Percentiles rank a stretch among this genome's conserved stretches.
phyloP scores from a whole-genome alignment of 2,113 vertebrate species.

The Takifugu bimaculatus region DNA sequence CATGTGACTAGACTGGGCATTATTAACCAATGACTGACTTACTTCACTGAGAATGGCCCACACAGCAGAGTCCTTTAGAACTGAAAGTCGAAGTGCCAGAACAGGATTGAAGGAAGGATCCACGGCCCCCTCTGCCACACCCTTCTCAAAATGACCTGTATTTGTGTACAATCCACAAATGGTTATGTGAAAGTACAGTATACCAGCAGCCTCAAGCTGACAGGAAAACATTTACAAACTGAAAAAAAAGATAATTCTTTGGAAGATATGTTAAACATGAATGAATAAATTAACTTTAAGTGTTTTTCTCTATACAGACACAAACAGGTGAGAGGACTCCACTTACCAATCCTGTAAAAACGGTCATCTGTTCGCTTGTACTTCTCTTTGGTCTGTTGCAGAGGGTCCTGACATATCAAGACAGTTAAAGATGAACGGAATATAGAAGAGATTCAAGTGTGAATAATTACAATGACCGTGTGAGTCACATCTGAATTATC shows the following conservation, averaged over 20 bases:
- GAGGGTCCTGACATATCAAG: constrained; percentile 55
- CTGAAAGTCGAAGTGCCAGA: constrained; percentile 85
- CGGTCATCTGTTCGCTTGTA: constrained; percentile 87
- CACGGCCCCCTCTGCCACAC: constrained; percentile 86
- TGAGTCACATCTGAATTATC: constrained; percentile 12
- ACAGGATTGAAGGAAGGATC: constrained; percentile 87
- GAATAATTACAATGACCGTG: neutral
- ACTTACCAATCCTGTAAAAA: constrained; percentile 91
- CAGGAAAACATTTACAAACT: too few relatives aligned
- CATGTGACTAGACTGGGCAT: neutral
- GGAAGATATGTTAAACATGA: neutral
- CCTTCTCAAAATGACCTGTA: constrained; percentile 90
- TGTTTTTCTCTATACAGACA: neutral
- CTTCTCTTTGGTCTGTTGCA: constrained; percentile 87
- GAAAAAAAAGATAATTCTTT: neutral
- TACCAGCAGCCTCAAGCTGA: too few relatives aligned
- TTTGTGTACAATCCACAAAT: constrained; percentile 8
- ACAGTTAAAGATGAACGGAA: constrained; percentile 1
- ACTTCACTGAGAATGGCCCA: constrained; percentile 98
- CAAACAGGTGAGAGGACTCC: neutral
- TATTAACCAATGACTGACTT: constrained; percentile 40
- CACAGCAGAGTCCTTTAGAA: constrained; percentile 90
- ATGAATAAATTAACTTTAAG: too few relatives aligned
- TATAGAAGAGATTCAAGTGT: neutral
- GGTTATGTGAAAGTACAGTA: too few relatives aligned